phyloP scores from a whole-genome alignment of 2,888 invertebrate genomes.

The Dicyrtomina minuta region DNA sequence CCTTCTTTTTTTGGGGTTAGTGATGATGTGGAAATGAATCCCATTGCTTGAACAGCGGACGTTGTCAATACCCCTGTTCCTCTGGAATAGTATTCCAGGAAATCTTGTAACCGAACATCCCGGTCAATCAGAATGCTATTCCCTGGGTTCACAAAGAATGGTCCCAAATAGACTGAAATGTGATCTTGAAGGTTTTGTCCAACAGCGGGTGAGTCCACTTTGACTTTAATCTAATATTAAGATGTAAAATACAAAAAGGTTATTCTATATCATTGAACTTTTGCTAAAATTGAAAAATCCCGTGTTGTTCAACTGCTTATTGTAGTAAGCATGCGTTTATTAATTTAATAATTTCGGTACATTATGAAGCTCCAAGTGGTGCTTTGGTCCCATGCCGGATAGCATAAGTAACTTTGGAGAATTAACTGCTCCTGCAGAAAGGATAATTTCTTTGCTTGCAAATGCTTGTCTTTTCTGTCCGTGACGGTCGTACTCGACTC shows the following conservation, averaged over 20 bases:
- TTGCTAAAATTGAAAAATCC: too few species aligned
- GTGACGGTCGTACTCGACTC: neutral
- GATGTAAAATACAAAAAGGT: neutral
- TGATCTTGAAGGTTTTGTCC: conserved; percentile 31
- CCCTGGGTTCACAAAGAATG: conserved; percentile 12
- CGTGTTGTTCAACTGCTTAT: too few species aligned
- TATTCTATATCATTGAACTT: too few species aligned
- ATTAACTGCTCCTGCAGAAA: neutral
- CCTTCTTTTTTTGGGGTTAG: neutral
- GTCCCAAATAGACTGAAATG: conserved; percentile 9
- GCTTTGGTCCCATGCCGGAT: neutral
- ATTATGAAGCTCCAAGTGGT: neutral
- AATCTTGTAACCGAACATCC: neutral
- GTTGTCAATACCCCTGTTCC: conserved; percentile 14
- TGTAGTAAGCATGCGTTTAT: too few species aligned
- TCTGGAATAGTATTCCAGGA: neutral
- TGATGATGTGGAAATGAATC: neutral
- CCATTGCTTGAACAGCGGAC: conserved; percentile 3
- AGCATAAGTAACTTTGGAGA: neutral
- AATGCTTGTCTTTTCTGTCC: neutral
- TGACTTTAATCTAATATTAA: neutral
- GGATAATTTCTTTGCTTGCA: neutral
- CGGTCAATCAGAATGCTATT: neutral
- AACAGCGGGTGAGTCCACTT: conserved; percentile 12
- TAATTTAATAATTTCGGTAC: too few species aligned